phyloP scores from a whole-genome alignment of 2,113 vertebrate species.

The Psammodynastes pulverulentus region DNA sequence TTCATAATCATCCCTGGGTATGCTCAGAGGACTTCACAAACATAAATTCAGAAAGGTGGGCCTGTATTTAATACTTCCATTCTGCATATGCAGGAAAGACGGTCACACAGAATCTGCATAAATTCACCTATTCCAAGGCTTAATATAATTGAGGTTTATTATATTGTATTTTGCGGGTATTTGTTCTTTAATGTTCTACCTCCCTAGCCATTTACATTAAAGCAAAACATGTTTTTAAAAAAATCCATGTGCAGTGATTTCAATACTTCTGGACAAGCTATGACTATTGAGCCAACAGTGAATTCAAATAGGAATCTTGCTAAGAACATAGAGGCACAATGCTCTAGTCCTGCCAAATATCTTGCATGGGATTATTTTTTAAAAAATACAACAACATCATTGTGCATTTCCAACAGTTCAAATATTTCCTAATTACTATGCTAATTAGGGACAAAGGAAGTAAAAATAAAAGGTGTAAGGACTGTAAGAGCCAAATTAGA shows the following conservation, averaged over 20 bases:
- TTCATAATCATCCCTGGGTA: background rate
- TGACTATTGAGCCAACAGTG: background rate
- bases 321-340: background rate
- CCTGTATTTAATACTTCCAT: background rate
- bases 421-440: slow-evolving; percentile 9
- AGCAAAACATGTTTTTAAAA: background rate
- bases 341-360: background rate
- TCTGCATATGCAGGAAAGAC: background rate
- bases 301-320: background rate
- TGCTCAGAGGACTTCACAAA: background rate
- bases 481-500: slow-evolving; percentile 42
- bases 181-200: background rate
- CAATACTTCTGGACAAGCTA: background rate
- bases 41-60: background rate
- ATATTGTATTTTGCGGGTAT: background rate
- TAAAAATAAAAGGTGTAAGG: slow-evolving; percentile 57
- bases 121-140: background rate
- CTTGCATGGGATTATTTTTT: background rate
- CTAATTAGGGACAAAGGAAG: slow-evolving; percentile 47
- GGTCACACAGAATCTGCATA: background rate
- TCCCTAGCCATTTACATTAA: background rate
- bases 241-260: background rate
- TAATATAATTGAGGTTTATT: background rate
- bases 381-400: slow-evolving; percentile 1
- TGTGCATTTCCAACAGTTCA: slow-evolving; percentile 31